Evolutionary conservation across 2,797 vertebrate species (phyloP).

Genomic region (Periophthalmus magnuspinnatus): DNA sequence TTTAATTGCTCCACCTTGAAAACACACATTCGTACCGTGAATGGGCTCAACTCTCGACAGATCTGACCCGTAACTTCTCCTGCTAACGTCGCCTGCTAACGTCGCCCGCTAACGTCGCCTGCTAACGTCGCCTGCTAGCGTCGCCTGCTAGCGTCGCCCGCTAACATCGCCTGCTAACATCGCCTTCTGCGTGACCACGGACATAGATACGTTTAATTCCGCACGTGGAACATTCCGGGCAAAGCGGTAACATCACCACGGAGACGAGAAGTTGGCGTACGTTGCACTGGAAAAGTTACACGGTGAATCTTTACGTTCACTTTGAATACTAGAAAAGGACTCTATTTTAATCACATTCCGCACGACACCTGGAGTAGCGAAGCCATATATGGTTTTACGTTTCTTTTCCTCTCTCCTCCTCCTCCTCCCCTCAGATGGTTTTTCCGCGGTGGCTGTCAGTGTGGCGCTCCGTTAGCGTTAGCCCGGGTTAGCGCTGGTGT

Average conservation of each 20-base stretch:
- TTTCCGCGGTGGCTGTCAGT: conserved; percentile 17
- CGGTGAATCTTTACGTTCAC: neutral
- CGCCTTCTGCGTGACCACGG: too few relatives aligned
- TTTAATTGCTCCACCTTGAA: too few relatives aligned
- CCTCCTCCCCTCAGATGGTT: neutral
- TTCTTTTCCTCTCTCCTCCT: neutral
- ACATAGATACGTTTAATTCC: neutral
- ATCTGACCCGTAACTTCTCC: neutral
- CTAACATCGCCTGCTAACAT: too few relatives aligned
- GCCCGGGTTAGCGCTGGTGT: conserved; percentile 47
- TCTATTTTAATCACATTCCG: neutral
- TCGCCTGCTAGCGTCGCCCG: too few relatives aligned
- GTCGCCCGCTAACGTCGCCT: too few relatives aligned
- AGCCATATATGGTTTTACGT: neutral
- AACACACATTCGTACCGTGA: too few relatives aligned
- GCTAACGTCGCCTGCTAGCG: too few relatives aligned
- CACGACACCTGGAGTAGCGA: neutral
- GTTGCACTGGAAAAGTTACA: neutral
- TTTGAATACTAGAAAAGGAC: neutral
- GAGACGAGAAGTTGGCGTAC: too few relatives aligned
- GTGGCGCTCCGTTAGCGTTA: conserved; percentile 28
- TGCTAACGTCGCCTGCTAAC: too few relatives aligned
- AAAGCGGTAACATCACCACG: neutral
- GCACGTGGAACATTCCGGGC: neutral
- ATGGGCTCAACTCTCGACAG: neutral